Evolutionary conservation across 2,797 vertebrate genomes (phyloP).

Genomic region (Gambelia wislizenii): DNA sequence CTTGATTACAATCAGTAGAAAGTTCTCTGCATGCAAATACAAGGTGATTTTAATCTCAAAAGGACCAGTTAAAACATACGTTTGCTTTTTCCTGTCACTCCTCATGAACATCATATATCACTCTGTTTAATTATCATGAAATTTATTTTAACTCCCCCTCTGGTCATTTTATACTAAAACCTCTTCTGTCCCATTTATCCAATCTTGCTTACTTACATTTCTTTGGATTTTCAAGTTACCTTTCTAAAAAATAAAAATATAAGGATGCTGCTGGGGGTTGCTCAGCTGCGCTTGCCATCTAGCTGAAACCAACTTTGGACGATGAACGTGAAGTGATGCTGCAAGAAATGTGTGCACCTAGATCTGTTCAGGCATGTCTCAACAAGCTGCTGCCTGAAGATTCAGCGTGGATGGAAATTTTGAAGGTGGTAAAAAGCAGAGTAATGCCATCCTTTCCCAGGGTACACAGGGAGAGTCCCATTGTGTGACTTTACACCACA

Average conservation of each 20-base stretch:
- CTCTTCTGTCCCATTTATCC: slow-evolving; percentile 37
- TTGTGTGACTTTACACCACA: no score
- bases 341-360: accelerated
- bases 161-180: slow-evolving; percentile 42
- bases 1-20: accelerated
- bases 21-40: slow-evolving; percentile 22
- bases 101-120: not conserved
- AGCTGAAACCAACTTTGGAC: not conserved
- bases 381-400: accelerated
- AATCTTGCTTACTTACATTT: slow-evolving; percentile 11
- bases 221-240: not conserved
- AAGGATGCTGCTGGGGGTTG: no score
- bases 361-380: not conserved
- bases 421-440: not conserved
- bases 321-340: not conserved
- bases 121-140: slow-evolving; percentile 43
- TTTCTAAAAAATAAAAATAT: not conserved
- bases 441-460: not conserved
- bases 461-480: not conserved
- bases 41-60: slow-evolving; percentile 8
- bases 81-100: slow-evolving; percentile 34
- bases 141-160: not conserved
- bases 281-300: not conserved
- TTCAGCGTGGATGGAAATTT: accelerated
- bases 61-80: slow-evolving; percentile 52